Evolutionary conservation across 1,140 invertebrate genomes (phyloP).

Genomic region (Brachionus koreanus): DNA sequence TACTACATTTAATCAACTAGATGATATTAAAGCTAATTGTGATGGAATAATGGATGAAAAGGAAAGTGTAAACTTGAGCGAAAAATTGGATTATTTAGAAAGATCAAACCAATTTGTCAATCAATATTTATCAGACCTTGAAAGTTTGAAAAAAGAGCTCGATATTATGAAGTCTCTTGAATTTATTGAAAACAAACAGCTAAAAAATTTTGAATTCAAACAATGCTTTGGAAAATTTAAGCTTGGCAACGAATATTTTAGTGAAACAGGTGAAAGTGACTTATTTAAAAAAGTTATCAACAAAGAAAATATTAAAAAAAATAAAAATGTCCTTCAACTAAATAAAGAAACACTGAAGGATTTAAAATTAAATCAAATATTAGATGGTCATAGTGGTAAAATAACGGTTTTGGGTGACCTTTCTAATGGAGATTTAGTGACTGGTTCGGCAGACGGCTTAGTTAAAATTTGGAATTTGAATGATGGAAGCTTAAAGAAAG

Average conservation of each 20-base stretch:
- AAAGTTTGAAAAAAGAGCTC: background rate
- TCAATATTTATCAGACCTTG: background rate
- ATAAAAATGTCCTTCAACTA: background rate
- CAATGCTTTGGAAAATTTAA: background rate
- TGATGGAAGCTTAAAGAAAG: conserved; percentile 66
- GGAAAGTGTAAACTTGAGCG: background rate
- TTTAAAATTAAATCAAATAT: background rate
- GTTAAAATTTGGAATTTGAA: conserved; percentile 76
- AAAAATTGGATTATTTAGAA: background rate
- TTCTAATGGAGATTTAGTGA: conserved; percentile 66
- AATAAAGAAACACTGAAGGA: background rate
- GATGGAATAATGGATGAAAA: background rate
- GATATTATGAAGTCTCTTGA: background rate
- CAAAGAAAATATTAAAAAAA: background rate
- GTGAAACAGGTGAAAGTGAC: background rate
- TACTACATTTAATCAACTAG: background rate
- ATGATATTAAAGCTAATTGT: background rate
- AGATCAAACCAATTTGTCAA: background rate
- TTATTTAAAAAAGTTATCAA: background rate
- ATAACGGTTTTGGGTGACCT: conserved; percentile 58
- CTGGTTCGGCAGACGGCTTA: conserved; percentile 67
- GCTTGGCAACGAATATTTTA: background rate
- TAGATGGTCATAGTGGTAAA: background rate
- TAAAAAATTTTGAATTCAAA: background rate
- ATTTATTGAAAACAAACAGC: background rate